Percentiles rank a stretch among this genome's conserved stretches.
phyloP scores from a whole-genome alignment of 2,797 vertebrate species.

The Sebastes nivosus region DNA sequence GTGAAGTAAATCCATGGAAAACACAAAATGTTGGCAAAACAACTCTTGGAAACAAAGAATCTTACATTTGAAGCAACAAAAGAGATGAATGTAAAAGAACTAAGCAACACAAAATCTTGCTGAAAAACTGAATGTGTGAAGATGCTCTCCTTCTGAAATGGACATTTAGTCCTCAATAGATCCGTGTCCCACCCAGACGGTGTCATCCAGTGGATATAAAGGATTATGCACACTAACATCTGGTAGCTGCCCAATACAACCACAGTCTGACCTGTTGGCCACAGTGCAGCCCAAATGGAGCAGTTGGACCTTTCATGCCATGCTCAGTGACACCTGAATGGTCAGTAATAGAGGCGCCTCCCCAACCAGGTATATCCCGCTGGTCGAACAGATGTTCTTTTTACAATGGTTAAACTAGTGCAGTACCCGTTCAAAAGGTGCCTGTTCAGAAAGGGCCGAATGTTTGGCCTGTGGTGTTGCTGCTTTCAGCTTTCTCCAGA shows the following conservation, averaged over 20 bases:
- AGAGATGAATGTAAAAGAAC: neutral
- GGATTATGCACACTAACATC: neutral
- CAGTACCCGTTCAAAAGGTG: neutral
- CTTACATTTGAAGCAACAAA: neutral
- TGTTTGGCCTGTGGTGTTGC: too few relatives aligned
- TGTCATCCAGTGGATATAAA: neutral
- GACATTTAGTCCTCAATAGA: neutral
- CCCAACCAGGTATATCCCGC: neutral
- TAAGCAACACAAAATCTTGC: neutral
- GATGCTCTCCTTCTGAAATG: neutral
- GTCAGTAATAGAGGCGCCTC: neutral
- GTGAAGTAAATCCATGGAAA: neutral
- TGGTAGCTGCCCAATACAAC: neutral
- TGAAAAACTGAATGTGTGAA: neutral
- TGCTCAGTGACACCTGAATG: neutral
- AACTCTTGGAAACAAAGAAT: neutral
- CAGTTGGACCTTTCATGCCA: neutral
- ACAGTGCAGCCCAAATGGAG: neutral
- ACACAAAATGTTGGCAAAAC: neutral
- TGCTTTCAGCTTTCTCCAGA: too few relatives aligned
- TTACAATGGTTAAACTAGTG: neutral
- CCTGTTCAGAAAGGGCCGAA: neutral
- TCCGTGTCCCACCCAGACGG: neutral
- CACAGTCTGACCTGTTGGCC: neutral
- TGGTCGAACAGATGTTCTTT: neutral